These are phyloP conservation scores for Chymomyza fuscimana DNA, from an alignment of 2,888 invertebrate species.

Conservation along the genomic window DNA sequence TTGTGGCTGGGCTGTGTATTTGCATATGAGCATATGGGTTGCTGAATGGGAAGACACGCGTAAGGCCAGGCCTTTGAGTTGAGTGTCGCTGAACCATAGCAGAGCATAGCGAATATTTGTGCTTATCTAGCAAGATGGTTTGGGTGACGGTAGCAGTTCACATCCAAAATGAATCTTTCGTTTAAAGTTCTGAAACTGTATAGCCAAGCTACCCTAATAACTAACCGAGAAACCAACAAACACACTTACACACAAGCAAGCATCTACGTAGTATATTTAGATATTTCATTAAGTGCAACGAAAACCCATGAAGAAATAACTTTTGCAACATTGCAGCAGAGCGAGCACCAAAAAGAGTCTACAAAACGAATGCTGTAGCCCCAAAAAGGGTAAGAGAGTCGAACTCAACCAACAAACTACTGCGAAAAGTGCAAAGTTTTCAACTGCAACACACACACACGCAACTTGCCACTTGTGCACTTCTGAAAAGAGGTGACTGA, in stretches of 20 bases:
- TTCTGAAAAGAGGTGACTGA: slow-evolving; percentile 55
- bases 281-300: slow-evolving; percentile 58
- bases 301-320: slow-evolving; percentile 66
- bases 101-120: neutral
- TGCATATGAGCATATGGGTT: slow-evolving; percentile 45
- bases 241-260: slow-evolving; percentile 17
- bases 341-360: slow-evolving; percentile 44
- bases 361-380: slow-evolving; percentile 46
- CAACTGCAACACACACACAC: slow-evolving; percentile 32
- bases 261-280: slow-evolving; percentile 13
- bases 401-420: slow-evolving; percentile 35
- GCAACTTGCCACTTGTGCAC: slow-evolving; percentile 1
- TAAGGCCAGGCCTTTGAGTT: slow-evolving; percentile 52
- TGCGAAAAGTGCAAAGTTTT: slow-evolving; percentile 62
- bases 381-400: slow-evolving; percentile 12
- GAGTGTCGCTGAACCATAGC: slow-evolving; percentile 62
- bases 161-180: slow-evolving; percentile 1
- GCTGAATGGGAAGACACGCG: slow-evolving; percentile 59
- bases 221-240: slow-evolving; percentile 41
- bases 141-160: neutral
- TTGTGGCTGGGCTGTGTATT: slow-evolving; percentile 51
- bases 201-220: slow-evolving; percentile 35
- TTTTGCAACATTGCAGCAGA: slow-evolving; percentile 59
- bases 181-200: slow-evolving; percentile 6
- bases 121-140: neutral